Evolutionary conservation across 2,797 vertebrate genomes (phyloP).

Genomic region (Xyrichtys novacula): DNA sequence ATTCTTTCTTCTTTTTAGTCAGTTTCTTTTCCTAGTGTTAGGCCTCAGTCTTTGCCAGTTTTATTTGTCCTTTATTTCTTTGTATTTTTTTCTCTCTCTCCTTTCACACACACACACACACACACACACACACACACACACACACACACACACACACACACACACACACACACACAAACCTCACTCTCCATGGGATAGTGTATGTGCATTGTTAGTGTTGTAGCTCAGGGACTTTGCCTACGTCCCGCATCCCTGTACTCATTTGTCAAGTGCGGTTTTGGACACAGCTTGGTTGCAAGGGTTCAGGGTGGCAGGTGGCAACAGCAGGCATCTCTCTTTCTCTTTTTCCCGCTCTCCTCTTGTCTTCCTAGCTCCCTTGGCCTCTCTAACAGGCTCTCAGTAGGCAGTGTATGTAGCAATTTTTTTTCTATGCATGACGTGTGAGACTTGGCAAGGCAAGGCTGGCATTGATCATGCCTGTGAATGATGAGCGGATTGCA

Average conservation of each 20-base stretch:
- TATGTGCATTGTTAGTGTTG: conserved; percentile 64
- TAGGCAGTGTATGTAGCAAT: conserved; percentile 33
- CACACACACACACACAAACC: neutral
- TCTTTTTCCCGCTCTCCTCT: conserved; percentile 26
- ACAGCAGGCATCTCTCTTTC: conserved; percentile 41
- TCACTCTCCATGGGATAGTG: conserved; percentile 44
- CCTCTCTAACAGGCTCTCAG: conserved; percentile 25
- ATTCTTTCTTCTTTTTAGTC: neutral
- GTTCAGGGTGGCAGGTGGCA: conserved; percentile 65
- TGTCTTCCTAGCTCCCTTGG: conserved; percentile 39
- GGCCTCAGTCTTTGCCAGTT: neutral
- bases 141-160: neutral
- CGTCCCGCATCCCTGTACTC: conserved; percentile 59
- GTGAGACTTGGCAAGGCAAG: conserved; percentile 28
- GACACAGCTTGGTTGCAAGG: conserved; percentile 51
- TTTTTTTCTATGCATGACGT: conserved; percentile 45
- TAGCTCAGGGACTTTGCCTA: conserved; percentile 63
- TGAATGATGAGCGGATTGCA: conserved; percentile 7
- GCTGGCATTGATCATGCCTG: conserved; percentile 45
- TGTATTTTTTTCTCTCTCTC: neutral
- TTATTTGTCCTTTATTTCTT: neutral
- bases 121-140: neutral
- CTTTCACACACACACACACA: neutral
- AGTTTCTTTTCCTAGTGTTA: neutral
- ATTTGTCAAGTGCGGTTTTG: conserved; percentile 75